These are phyloP conservation scores for Thera obeliscata DNA, from an alignment of 2,888 invertebrate genomes.

Conservation along the genomic window DNA sequence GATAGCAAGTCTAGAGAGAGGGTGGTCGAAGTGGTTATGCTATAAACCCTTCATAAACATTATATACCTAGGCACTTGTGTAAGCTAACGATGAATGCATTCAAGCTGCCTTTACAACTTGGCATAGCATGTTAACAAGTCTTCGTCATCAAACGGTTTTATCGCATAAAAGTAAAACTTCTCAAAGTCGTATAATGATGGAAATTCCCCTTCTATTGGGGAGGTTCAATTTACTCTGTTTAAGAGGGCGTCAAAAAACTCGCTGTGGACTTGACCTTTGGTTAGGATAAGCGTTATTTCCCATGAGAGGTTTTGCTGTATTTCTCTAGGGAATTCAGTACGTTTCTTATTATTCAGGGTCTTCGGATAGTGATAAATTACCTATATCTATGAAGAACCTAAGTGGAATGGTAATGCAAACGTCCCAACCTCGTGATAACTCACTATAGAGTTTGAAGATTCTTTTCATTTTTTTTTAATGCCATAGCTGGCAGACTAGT, in stretches of 20 bases:
- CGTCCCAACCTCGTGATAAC: not conserved
- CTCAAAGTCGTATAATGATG: slow-evolving; percentile 3
- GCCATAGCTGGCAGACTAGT: not conserved
- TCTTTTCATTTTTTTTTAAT: not conserved
- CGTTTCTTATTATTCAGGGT: slow-evolving; percentile 5
- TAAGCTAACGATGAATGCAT: not conserved
- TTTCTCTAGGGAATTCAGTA: slow-evolving; percentile 22
- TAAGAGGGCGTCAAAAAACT: slow-evolving; percentile 20
- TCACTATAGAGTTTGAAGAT: too few relatives aligned
- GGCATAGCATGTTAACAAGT: not conserved
- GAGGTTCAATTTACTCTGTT: slow-evolving; percentile 16
- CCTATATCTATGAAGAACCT: not conserved
- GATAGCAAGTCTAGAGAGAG: slow-evolving; percentile 5
- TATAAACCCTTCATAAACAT: not conserved
- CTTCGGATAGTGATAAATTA: not conserved
- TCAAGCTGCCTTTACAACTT: not conserved
- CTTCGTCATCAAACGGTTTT: slow-evolving; percentile 4
- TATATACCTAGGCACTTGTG: not conserved
- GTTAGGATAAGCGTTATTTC: slow-evolving; percentile 14
- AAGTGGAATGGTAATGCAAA: not conserved
- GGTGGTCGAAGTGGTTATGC: not conserved
- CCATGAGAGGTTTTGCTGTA: slow-evolving; percentile 19
- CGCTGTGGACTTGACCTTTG: slow-evolving; percentile 31
- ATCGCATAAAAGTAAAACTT: slow-evolving; percentile 13
- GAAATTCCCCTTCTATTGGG: slow-evolving; percentile 21